Evolutionary conservation across 1,140 invertebrate species (phyloP).

Genomic region (Bombus terrestris): DNA sequence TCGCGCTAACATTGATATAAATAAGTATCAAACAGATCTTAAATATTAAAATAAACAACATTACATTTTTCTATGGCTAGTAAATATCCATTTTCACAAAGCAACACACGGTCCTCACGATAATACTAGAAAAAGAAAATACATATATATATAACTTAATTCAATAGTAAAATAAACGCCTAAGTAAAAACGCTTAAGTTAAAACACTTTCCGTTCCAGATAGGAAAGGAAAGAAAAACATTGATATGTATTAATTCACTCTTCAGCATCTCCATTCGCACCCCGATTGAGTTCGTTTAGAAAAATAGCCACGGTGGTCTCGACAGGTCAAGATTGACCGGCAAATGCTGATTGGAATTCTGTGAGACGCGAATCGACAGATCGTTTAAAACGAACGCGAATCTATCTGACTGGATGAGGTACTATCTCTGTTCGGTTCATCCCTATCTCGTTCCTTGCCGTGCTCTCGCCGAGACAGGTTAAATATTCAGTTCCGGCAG

Average conservation of each 20-base stretch:
- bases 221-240: neutral
- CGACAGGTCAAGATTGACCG: constrained; percentile 23
- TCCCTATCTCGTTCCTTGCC: constrained; percentile 42
- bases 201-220: neutral
- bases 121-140: neutral
- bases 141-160: neutral
- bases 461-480: constrained; percentile 54
- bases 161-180: neutral
- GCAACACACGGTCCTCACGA: neutral
- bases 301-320: constrained; percentile 6
- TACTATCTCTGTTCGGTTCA: constrained; percentile 46
- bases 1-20: too few species aligned
- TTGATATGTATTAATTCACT: neutral
- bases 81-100: neutral
- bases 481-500: constrained; percentile 71
- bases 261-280: neutral
- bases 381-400: constrained; percentile 52
- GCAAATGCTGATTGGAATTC: constrained; percentile 48
- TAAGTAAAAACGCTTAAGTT: too few species aligned
- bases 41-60: too few species aligned
- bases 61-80: too few species aligned
- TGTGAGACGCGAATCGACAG: constrained; percentile 55
- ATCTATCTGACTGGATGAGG: constrained; percentile 48
- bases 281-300: neutral
- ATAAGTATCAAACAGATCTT: too few species aligned